Base-by-base conservation (phyloP, 2,888 invertebrate genomes). In the Malthinus flaveolus region DNA sequence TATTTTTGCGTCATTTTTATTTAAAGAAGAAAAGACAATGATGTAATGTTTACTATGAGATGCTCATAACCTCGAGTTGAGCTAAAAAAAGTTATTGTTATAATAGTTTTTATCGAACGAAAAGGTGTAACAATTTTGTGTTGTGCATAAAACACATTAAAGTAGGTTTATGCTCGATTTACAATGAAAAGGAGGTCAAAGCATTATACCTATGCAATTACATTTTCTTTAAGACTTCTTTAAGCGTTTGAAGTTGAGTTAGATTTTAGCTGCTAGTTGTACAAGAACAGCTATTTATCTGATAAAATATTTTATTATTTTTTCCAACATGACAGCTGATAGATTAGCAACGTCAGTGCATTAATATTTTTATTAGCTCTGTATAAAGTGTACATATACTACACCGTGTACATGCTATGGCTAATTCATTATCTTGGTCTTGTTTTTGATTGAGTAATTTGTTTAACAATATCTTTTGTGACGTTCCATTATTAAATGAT, bases 161-260 rank as follows among this genome's bases (percentile, higher is more conserved):
- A 52, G 53, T 49, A 53, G 54, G 59, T 59, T 53, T 39, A 50
- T 48, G 39, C 35, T 49, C 48, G 37, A 46, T 51, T 55, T 36
- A 31, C 44, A 15, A 39, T 23, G 39, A 49, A 45, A 59, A 52
- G 47, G 51, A 59, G 59, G 59, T 50, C 59, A 59, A 59, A 50
- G 48, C 51, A 59, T 59, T 59, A 49, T 50, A n/a, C n/a, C n/a
- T n/a, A 36, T 55, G 51, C 55, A 56, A 59, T 59, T 59, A 49
- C 56, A 49, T 59, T 56, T 50, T 56, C 59, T 56, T n/a, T 59
- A 42, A 52, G 44, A 54, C 51, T 50, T 56, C 59, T 56, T 23
- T 59, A 42, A 52, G 36, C 56, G 48, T 36, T 46, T 54, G 59
- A 45, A 54, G 51, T 49, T 50, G 48, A 55, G 59, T 55, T 59